Evolutionary conservation across 2,797 vertebrate genomes (phyloP).

Genomic region (Syngnathus acus): DNA sequence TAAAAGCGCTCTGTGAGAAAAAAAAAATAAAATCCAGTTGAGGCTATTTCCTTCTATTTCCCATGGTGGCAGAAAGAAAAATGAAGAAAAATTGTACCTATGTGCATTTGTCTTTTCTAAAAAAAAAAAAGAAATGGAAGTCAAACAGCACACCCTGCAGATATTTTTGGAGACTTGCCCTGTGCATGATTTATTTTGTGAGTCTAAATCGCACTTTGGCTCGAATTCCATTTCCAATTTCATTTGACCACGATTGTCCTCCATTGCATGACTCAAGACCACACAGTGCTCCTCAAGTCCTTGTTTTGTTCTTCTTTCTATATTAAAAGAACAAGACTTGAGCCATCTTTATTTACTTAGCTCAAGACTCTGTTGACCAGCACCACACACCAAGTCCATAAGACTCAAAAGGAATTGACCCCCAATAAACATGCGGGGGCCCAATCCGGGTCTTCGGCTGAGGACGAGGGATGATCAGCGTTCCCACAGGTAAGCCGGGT

Average conservation of each 20-base stretch:
- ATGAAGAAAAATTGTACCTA: conserved; percentile 32
- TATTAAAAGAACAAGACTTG: conserved; percentile 24
- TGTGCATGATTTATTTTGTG: conserved; percentile 16
- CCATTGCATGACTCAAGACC: conserved; percentile 20
- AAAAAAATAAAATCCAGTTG: conserved; percentile 39
- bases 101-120: conserved; percentile 7
- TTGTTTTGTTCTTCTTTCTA: conserved; percentile 29
- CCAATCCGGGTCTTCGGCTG: conserved; percentile 29
- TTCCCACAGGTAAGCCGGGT: conserved; percentile 60
- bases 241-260: too few species aligned
- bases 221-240: neutral
- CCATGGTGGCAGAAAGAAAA: conserved; percentile 26
- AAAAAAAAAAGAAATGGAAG: conserved; percentile 27
- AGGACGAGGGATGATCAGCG: conserved; percentile 40
- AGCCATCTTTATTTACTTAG: conserved; percentile 47
- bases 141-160: conserved; percentile 13
- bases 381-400: conserved; percentile 35
- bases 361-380: conserved; percentile 53
- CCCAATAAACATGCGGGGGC: conserved; percentile 53
- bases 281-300: conserved; percentile 41
- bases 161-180: conserved; percentile 16
- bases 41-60: conserved; percentile 37
- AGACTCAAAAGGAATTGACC: conserved; percentile 41
- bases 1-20: conserved; percentile 50
- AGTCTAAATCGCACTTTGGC: conserved; percentile 7